Conservation (phyloP, 1,140 invertebrate species). For the Diorhabda sublineata region DNA sequence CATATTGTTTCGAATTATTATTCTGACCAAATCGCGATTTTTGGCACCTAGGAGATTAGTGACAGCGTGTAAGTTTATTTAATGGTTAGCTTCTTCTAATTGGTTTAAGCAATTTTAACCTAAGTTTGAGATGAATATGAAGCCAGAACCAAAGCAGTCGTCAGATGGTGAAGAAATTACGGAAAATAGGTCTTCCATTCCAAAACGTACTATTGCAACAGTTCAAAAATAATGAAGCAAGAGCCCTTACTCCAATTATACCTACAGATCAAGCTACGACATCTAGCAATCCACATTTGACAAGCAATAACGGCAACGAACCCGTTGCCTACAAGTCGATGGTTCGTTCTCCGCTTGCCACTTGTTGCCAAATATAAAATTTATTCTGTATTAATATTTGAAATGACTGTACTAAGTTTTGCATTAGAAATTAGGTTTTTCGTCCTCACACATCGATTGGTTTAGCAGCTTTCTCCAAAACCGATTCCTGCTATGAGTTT, state of each 20-base stretch:
- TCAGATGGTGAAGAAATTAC: conserved; percentile 1
- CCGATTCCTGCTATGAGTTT: too few species aligned
- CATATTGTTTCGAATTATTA: conserved; percentile 3
- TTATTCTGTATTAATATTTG: too few species aligned
- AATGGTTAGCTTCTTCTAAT: neutral
- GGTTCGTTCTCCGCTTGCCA: neutral
- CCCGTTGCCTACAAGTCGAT: neutral
- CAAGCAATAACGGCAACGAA: neutral
- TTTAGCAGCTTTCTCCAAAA: too few species aligned
- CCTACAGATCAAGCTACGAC: conserved; percentile 12
- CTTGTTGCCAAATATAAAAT: neutral
- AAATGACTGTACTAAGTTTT: too few species aligned
- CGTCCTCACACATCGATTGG: too few species aligned
- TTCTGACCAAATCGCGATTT: conserved; percentile 5
- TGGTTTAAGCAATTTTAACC: neutral
- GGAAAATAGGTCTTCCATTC: conserved; percentile 13
- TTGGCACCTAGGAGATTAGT: neutral
- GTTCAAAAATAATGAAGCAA: conserved; percentile 12
- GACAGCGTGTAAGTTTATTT: conserved; percentile 9
- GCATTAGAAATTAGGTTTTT: too few species aligned
- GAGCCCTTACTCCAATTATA: conserved; percentile 2
- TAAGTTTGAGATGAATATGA: neutral
- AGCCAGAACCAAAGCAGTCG: conserved; percentile 16
- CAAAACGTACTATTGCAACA: conserved; percentile 9
- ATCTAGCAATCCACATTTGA: neutral